Base-by-base conservation (phyloP, 2,888 invertebrate species). In the Trisateles emortualis region DNA sequence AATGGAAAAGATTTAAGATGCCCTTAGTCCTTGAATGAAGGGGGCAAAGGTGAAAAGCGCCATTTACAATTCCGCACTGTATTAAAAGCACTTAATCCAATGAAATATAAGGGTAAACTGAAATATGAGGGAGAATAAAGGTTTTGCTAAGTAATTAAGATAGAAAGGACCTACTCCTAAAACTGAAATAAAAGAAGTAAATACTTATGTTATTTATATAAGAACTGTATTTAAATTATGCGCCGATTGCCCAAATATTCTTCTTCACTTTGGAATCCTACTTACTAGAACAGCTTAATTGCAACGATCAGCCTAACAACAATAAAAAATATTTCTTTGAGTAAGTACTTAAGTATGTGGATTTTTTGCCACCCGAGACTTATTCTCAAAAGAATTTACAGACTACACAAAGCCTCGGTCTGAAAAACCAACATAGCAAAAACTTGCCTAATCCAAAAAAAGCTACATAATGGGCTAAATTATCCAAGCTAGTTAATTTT, bases 1-100 rank as follows among this genome's bases (percentile, higher is more conserved):
- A 72, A 80, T 72, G 68, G 63, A 67, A 67, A 70, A 70, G 63
- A 76, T 76, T 79, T 72, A 72, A 65, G 65, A 70, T 68, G 65
- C 63, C 72, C 69, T 65, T 40, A 62, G 74, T 58, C 68, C 76
- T 76, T 74, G 72, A 53, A 52, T 62, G 63, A 63, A 74, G 36
- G 75, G 68, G 50, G 29, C 30, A 59, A 68, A 83, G 83, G 83
- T 82, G 79, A 79, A 83, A 79, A 74, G 73, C 66, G 75, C 76
- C 64, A 78, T 72, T 59, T 65, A 52, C 68, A 52, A 74, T 77
- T 68, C 64, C 56, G 72, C 53, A 62, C 56, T 41, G 61, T 68
- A 72, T 68, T 70, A 68, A 68, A 50, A 70, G 65, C 70, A 68
- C 68, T 73, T 74, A 72, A 69, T 65, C 53, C 63, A 60, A 73